phyloP scores from a whole-genome alignment of 2,888 invertebrate genomes.

The Himalopsyche tibetana region DNA sequence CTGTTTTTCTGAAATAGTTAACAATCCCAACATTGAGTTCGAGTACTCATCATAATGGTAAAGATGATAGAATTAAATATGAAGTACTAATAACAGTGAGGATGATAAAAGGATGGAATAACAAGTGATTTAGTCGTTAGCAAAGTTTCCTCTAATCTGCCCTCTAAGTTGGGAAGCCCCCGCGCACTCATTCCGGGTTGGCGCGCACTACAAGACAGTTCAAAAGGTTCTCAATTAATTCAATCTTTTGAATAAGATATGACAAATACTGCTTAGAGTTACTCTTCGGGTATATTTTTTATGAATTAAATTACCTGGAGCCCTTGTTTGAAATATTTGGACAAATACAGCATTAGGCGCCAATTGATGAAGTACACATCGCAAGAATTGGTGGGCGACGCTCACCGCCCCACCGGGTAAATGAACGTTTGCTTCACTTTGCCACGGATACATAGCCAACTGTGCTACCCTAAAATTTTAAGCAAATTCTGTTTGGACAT shows the following conservation, averaged over 20 bases:
- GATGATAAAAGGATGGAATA: too few species aligned
- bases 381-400: constrained; percentile 97
- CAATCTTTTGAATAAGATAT: background rate
- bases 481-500: background rate
- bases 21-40: too few species aligned
- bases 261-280: background rate
- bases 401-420: constrained; percentile 96
- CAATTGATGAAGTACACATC: constrained; percentile 96
- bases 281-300: background rate
- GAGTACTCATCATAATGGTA: too few species aligned
- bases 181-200: too few species aligned
- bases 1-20: constrained; percentile 77
- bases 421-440: constrained; percentile 90
- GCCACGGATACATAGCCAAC: constrained; percentile 91
- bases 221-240: too few species aligned
- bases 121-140: too few species aligned
- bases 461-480: constrained; percentile 80
- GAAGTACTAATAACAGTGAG: too few species aligned
- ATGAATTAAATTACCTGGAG: constrained; percentile 80
- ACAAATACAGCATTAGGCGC: constrained; percentile 98
- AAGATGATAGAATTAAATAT: too few species aligned
- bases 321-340: constrained; percentile 94
- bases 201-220: too few species aligned
- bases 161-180: too few species aligned
- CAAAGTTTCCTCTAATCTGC: too few species aligned